Evolutionary conservation across 2,113 vertebrate species (phyloP).

Genomic region (Thamnophis sirtalis): DNA sequence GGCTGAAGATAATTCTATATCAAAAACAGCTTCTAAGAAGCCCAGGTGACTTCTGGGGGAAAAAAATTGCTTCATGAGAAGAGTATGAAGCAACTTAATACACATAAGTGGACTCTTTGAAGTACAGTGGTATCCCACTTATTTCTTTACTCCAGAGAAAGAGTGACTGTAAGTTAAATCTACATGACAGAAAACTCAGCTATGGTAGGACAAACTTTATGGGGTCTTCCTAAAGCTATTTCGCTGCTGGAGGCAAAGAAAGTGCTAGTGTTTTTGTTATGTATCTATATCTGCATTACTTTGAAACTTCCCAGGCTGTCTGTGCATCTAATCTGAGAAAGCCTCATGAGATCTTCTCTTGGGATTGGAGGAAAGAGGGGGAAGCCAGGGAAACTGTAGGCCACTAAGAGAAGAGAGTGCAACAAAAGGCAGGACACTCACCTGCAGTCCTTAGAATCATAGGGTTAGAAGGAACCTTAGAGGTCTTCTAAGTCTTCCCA

Average conservation of each 20-base stretch:
- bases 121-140: no score
- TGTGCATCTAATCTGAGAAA: neutral
- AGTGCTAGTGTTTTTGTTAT: neutral
- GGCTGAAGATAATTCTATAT: neutral
- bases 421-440: neutral
- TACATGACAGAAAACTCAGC: neutral
- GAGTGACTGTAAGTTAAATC: neutral
- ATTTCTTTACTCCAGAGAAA: no score
- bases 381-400: neutral
- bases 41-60: neutral
- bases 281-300: neutral
- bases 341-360: neutral
- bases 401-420: neutral
- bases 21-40: neutral
- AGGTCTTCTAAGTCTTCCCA: neutral
- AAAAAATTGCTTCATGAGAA: neutral
- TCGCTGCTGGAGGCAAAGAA: neutral
- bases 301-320: neutral
- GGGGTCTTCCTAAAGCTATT: neutral
- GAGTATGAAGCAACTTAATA: no score
- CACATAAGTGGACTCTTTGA: neutral
- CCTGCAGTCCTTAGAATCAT: neutral
- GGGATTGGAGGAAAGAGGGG: neutral
- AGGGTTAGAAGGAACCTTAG: neutral
- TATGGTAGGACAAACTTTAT: neutral